Evolutionary conservation across 2,888 invertebrate species (phyloP).

Genomic region (Zootermopsis nevadensis): DNA sequence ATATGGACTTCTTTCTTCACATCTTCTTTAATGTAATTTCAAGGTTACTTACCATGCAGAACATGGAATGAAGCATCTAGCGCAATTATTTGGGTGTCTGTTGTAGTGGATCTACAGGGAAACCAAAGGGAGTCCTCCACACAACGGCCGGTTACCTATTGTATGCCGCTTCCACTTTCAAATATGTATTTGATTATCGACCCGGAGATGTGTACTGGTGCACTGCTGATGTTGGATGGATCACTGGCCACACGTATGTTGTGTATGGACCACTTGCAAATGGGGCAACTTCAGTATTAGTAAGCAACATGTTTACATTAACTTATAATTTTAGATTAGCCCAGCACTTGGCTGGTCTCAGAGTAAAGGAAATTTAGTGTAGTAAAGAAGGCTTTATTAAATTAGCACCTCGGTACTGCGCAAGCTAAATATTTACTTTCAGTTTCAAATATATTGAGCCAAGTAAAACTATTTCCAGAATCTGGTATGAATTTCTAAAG

Average conservation of each 20-base stretch:
- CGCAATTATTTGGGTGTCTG: neutral
- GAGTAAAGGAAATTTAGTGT: too few species aligned
- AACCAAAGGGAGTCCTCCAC: constrained; percentile 97
- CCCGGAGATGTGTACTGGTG: constrained; percentile 90
- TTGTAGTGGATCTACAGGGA: constrained; percentile 90
- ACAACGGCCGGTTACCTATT: constrained; percentile 95
- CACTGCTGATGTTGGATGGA: constrained; percentile 97
- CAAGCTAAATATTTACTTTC: too few species aligned
- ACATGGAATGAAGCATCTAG: neutral
- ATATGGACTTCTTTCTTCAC: too few species aligned
- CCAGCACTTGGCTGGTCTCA: too few species aligned
- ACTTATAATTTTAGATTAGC: too few species aligned
- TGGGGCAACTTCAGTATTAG: constrained; percentile 93
- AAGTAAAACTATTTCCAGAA: too few species aligned
- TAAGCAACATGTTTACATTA: constrained; percentile 64
- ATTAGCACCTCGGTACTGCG: too few species aligned
- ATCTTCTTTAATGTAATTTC: too few species aligned
- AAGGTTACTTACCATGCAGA: too few species aligned
- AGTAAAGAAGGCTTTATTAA: too few species aligned
- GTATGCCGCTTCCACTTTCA: constrained; percentile 93
- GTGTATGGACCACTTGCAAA: constrained; percentile 96
- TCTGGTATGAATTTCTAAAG: too few species aligned
- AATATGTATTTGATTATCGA: constrained; percentile 94
- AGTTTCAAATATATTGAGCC: too few species aligned
- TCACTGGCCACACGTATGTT: constrained; percentile 93